Base-by-base conservation (phyloP, 2,797 vertebrate species). In the Mionectes olivaceus region DNA sequence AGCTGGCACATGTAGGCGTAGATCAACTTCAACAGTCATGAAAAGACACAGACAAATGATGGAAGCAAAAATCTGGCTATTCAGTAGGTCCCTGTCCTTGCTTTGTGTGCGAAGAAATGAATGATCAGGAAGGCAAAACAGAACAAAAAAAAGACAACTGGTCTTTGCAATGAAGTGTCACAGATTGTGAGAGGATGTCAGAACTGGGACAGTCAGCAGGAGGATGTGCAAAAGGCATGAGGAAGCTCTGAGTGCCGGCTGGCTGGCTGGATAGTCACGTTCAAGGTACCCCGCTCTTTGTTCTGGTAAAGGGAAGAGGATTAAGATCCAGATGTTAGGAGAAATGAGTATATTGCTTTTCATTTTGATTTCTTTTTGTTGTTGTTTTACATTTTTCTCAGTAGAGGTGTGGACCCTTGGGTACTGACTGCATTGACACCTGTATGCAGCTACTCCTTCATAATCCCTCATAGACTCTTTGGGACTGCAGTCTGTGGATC, bases 1-100 rank as follows among this genome's bases (percentile, higher is more conserved):
- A 78, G 69, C 35, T 61, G 69, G 80, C 1, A 5, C 41, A 4
- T 0, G 1, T 78, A 65, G 55, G 37, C 0, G 0, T 37, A 70
- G 33, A 44, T 73, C n/a, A 27, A 4, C 50, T 52, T 55, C 39
- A 93, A 19, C 11, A 44, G 44, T 27, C 57, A 18, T 7, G 19
- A 41, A 74, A 56, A 83, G 19, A 33, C 44, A 27, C 16, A 21
- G 78, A 18, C 21, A 84, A 88, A 57, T 19, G 13, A 23, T 35
- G 79, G 49, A 65, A 65, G 33, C 25, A 65, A 61, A 83, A 76
- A 11, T 13, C 35, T 55, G 35, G 18, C n/a, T 52, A 3, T 17
- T 46, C 10, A 19, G 24, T 18, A 16, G 6, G 25, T 73, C 18
- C 11, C 19, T 55, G 44, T 44, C 30, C 63, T 83, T 83, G 41